Base-by-base conservation (phyloP, 2,888 invertebrate species). In the Pollenia amentaria region DNA sequence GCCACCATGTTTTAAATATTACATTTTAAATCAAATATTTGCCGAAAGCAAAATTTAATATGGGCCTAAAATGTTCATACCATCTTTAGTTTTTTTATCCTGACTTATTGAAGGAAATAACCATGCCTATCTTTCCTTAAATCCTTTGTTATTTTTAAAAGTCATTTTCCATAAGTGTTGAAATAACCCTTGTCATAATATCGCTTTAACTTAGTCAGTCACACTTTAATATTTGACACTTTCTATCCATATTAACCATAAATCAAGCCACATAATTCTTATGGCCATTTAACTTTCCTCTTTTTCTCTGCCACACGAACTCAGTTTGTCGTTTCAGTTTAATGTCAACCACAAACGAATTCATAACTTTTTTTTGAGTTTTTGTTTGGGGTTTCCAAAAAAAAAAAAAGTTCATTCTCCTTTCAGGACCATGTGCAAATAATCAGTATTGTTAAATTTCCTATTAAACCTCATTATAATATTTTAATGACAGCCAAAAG, bases 401-500 rank as follows among this genome's bases (percentile, higher is more conserved):
- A 51, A 38, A 14, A 11, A 51, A 51, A 69, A 69, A 12, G n/a
- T 38, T 11, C 4, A 44, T 51, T 38, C 16, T 9, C 3, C 60
- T 62, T 12, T 12, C 51, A 51, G 67, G 42, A n/a, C 2, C 60
- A 76, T 67, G 21, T 53, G 16, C 38, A 55, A 60, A 67, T 76
- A 76, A 75, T 18, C 46, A 40, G 53, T 46, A 53, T 70, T 76
- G 67, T 82, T 76, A 82, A 53, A 76, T 62, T 82, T 82, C 10
- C 51, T 53, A 46, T 40, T 44, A 81, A 75, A 62, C 18, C 53
- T 76, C 69, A 55, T 83, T 70, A 70, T 62, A 51, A 64, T 55
- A 76, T 76, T 82, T 62, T 76, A 76, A 76, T 69, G 76, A 53
- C 62, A 70, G 18, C 44, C 29, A 69, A 73, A 67, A 62, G 57